These are phyloP conservation scores for Heliothis virescens DNA, from an alignment of 1,140 invertebrate species.

Conservation along the genomic window DNA sequence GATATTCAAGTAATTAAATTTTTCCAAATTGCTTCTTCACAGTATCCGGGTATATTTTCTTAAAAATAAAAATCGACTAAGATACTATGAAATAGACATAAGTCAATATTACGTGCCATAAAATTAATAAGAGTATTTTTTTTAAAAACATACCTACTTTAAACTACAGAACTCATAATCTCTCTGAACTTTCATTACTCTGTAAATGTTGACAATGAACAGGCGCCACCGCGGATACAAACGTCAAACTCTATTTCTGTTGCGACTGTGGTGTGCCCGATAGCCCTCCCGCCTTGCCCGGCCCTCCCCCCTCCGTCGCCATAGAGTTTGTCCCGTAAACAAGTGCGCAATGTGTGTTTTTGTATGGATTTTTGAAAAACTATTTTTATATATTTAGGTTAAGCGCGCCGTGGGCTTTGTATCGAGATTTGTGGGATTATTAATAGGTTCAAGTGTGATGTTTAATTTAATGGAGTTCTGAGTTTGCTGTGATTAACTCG, in stretches of 20 bases:
- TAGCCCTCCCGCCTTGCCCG: constrained; percentile 52
- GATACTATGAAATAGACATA: background rate
- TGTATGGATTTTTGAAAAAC: constrained; percentile 61
- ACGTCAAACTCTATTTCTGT: constrained; percentile 84
- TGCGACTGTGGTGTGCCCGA: constrained; percentile 72
- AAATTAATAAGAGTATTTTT: no score
- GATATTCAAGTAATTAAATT: no score
- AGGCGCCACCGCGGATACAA: constrained; percentile 84
- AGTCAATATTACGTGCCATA: background rate
- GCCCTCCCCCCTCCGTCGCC: constrained; percentile 10
- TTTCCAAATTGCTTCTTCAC: no score
- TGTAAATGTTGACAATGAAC: constrained; percentile 83
- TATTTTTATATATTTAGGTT: constrained; percentile 54
- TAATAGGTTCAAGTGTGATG: constrained; percentile 9
- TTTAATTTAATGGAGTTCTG: background rate
- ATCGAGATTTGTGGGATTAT: constrained; percentile 8
- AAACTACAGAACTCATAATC: background rate
- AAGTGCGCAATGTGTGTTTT: constrained; percentile 62
- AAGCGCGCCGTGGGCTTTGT: constrained; percentile 18
- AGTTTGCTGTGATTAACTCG: background rate
- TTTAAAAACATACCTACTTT: background rate
- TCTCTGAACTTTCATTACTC: constrained; percentile 57
- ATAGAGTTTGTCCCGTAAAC: constrained; percentile 59
- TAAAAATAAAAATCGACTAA: background rate
- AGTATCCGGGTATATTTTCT: background rate